Evolutionary conservation across 2,797 vertebrate species (phyloP), one percentile per base, ranked within the genome.

Genomic region (Podarcis lilfordi): DNA sequence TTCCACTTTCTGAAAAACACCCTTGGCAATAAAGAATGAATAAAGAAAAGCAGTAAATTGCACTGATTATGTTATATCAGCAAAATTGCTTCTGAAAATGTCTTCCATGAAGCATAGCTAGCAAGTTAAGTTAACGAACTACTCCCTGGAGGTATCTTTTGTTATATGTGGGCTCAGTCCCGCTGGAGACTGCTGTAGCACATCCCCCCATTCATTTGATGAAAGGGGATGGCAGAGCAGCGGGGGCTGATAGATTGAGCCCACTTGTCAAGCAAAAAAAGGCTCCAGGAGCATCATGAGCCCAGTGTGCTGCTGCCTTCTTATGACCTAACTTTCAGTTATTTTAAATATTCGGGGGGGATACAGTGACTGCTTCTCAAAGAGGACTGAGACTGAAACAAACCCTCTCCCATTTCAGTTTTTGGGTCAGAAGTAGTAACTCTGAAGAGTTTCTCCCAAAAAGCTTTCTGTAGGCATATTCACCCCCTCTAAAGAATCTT

Each of bases 81-180:
- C 90, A 91, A 32, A 91, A 74, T 77, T 21, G 5, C 43, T 68
- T 74, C 80, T 83, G 78, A 80, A 88, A 88, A 79, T 79, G 27
- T 86, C 43, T 82, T 83, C 55, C 43, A 29, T 77, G 66, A 68
- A 72, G 66, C 32, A 23, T 13, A 79, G 82, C 61, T 43, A 81
- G 37, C 45, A 80, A 84, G 64, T 61, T 85, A 17, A 43, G 23
- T 29, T 85, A 82, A 72, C 59, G 50, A 82, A 77, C 59, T 64
- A 84, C 50, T 84, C 35, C 68, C 43, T 74, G 27, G 75, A 82
- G 55, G 74, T 72, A 32, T 78, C n/a, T 74, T 78, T 45, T 82
- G 32, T 82, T 86, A 32, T 50, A 45, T 45, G 1, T 85, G 59
- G 77, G 59, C 40, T 75, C 43, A 50, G 55, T 66, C 82, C 82